Evolutionary conservation across 2,113 vertebrate species (phyloP).

Genomic region (Callocephalon fimbriatum): DNA sequence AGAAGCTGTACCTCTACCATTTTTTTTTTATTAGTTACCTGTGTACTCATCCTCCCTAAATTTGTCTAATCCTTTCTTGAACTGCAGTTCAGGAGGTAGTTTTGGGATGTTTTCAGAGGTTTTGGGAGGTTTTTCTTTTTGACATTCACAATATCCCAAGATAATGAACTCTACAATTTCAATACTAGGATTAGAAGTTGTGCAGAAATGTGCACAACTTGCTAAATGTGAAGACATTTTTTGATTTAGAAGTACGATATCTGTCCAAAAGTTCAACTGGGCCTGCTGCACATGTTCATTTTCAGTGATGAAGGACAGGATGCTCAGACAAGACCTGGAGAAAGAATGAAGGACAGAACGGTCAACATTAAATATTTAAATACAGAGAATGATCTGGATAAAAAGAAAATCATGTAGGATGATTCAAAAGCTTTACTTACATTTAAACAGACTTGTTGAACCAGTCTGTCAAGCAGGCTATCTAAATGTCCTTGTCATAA

Average conservation of each 20-base stretch:
- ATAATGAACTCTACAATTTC: not conserved
- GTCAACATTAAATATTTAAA: not conserved
- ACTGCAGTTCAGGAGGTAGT: not conserved
- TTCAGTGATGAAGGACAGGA: not conserved
- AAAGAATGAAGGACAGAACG: not conserved
- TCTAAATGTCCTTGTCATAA: slow-evolving; percentile 29
- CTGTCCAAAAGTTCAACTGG: not conserved
- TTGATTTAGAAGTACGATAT: not conserved
- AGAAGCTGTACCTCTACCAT: not conserved
- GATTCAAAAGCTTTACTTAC: not conserved
- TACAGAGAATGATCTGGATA: not conserved
- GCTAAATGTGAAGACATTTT: not conserved
- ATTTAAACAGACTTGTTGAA: not conserved
- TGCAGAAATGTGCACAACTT: not conserved
- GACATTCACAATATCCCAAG: not conserved
- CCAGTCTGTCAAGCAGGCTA: slow-evolving; percentile 22
- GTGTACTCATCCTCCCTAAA: not conserved
- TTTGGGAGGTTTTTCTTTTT: not conserved
- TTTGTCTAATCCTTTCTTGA: not conserved
- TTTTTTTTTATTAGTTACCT: not conserved
- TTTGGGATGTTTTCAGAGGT: not conserved
- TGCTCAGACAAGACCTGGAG: not conserved
- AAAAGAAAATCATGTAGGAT: not conserved
- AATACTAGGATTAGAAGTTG: not conserved
- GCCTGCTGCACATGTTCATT: not conserved